A percentile compares a stretch with the other conserved stretches of the same genome.
These are phyloP conservation scores for Anticlea derivata DNA, from an alignment of 2,888 invertebrate genomes.

Conservation along the genomic window DNA sequence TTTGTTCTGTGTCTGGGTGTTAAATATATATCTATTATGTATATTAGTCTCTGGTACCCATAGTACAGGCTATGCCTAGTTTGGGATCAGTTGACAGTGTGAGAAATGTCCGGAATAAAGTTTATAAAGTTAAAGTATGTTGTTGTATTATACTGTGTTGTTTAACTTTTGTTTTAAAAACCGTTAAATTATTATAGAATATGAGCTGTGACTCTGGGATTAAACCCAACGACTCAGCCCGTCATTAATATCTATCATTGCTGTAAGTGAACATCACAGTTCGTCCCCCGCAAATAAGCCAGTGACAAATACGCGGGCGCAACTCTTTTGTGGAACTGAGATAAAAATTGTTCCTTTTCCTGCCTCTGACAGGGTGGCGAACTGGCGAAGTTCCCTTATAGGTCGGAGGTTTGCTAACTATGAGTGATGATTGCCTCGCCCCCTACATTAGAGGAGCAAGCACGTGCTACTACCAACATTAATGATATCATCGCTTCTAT, in stretches of 20 bases:
- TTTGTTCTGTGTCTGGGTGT: too few species aligned
- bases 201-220: constrained; percentile 5
- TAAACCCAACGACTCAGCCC: constrained; percentile 1
- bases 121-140: too few species aligned
- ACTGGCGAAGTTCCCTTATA: constrained; percentile 52
- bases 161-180: too few species aligned
- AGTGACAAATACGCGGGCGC: constrained; percentile 73
- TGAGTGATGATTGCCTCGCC: constrained; percentile 76
- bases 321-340: constrained; percentile 77
- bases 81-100: too few species aligned
- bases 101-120: too few species aligned
- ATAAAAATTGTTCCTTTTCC: constrained; percentile 76
- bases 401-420: constrained; percentile 67
- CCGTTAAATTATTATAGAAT: neutral
- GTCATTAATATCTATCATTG: constrained; percentile 69
- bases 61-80: too few species aligned
- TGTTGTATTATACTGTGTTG: too few species aligned
- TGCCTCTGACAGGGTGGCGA: constrained; percentile 60
- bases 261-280: constrained; percentile 55
- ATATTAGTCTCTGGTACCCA: too few species aligned
- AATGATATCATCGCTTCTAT: constrained; percentile 51
- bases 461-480: constrained; percentile 62
- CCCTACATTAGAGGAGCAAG: constrained; percentile 60
- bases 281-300: constrained; percentile 63
- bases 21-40: too few species aligned